Conservation (phyloP, 1,140 invertebrate species). For the Neodiprion lecontei region DNA sequence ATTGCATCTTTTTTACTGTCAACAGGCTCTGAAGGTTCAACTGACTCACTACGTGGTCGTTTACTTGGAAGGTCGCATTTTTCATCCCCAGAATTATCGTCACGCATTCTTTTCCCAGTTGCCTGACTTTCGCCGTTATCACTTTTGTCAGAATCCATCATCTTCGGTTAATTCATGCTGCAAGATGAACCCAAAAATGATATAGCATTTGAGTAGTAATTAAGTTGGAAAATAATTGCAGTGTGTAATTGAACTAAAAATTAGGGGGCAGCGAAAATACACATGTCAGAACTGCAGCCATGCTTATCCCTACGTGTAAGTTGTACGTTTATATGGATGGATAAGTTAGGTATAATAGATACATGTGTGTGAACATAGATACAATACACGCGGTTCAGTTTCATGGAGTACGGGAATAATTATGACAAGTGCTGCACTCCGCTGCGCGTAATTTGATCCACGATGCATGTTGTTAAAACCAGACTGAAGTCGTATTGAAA, state of each 20-base stretch:
- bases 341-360: too few species aligned
- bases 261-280: neutral
- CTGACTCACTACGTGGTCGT: slow-evolving; percentile 22
- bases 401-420: neutral
- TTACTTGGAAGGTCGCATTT: slow-evolving; percentile 29
- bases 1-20: slow-evolving; percentile 11
- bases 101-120: slow-evolving; percentile 29
- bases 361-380: too few species aligned
- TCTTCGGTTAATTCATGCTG: slow-evolving; percentile 29
- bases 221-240: slow-evolving; percentile 19
- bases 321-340: too few species aligned
- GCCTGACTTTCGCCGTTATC: slow-evolving; percentile 31
- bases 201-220: neutral
- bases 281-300: neutral
- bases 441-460: neutral
- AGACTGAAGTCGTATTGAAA: neutral
- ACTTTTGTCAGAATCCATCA: slow-evolving; percentile 47
- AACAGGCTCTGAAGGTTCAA: neutral
- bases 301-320: too few species aligned
- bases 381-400: neutral
- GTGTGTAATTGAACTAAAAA: slow-evolving; percentile 23
- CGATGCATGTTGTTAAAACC: neutral
- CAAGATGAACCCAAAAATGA: neutral
- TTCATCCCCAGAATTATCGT: slow-evolving; percentile 32
- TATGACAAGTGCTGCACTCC: neutral